Evolutionary conservation across 2,888 invertebrate genomes (phyloP), one percentile per base, ranked within the genome.

Genomic region (Pseudanteris insignis): DNA sequence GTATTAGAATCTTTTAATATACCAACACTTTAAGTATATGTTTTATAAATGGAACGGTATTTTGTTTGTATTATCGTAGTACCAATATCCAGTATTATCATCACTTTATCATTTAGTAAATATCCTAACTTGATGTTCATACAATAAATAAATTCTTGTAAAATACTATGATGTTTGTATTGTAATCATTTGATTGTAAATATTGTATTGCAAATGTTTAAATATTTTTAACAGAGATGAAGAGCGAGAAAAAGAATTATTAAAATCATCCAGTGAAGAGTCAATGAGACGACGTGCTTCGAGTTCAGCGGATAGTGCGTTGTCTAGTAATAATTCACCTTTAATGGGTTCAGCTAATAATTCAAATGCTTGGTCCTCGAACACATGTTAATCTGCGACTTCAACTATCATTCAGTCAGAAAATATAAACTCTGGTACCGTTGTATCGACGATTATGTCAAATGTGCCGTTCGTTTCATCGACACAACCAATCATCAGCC

Each of bases 241-340:
- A 68, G 87, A 87, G 75, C 82, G 86, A 38, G 87, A 87, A 37
- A 86, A 85, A 71, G 86, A 85, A 58, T 80, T 84, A 66, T 76
- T 86, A 63, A 86, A 86, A 72, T 85, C 85, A 1, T 86, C 86
- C 9, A 86, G 85, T 12, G 86, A 86, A 68, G 86, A 86, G 69
- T 85, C 85, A 4, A 84, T 86, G 79, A 80, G 85, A 53, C 80
- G 85, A 46, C 78, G 86, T 65, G 84, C 85, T 1, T 86, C 86
- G 1, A 86, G 86, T 73, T 86, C 86, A 4, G 85, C 84, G 48
- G 86, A 85, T 65, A 85, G 85, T 14, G 79, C 84, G 29, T 72
- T 85, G n/a, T 84, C 84, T 29, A 84, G 84, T 65, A 83, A 83
- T 64, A 83, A 81, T 70, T 78, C 81, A 43, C 78, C 81, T 1